Evolutionary conservation across 2,888 invertebrate species (phyloP).

Genomic region (Nymphalis c-album): DNA sequence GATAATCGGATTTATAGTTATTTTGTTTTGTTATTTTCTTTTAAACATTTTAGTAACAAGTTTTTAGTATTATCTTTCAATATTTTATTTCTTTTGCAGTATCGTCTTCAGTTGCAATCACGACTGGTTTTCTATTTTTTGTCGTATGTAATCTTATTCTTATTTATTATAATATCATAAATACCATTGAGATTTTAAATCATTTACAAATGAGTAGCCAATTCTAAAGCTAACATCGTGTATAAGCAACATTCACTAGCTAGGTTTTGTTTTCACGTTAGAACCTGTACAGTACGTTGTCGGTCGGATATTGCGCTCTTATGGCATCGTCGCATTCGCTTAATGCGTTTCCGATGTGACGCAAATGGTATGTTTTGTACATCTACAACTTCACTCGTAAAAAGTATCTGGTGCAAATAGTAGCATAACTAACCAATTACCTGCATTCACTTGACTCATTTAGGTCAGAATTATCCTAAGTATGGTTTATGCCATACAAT

Average conservation of each 20-base stretch:
- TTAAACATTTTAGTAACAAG: not conserved
- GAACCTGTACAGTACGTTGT: conserved; percentile 38
- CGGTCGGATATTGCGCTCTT: conserved; percentile 77
- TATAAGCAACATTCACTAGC: conserved; percentile 4
- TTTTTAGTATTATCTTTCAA: not conserved
- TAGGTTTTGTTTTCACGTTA: conserved; percentile 32
- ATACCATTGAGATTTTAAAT: no score
- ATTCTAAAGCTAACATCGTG: conserved; percentile 16
- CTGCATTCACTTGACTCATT: not conserved
- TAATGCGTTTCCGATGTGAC: conserved; percentile 79
- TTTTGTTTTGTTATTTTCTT: not conserved
- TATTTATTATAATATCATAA: no score
- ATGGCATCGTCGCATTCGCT: conserved; percentile 63
- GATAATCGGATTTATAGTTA: conserved; percentile 29
- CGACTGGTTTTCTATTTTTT: not conserved
- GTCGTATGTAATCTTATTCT: no score
- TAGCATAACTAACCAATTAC: not conserved
- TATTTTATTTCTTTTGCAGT: not conserved
- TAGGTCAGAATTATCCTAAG: no score
- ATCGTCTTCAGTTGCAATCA: not conserved
- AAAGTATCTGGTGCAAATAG: conserved; percentile 51
- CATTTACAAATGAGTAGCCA: not conserved
- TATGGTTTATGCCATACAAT: no score
- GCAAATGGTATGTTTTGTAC: conserved; percentile 72
- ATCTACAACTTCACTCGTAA: conserved; percentile 26